Conservation (phyloP, 2,888 invertebrate genomes). For the Sminthurinus aureus region DNA sequence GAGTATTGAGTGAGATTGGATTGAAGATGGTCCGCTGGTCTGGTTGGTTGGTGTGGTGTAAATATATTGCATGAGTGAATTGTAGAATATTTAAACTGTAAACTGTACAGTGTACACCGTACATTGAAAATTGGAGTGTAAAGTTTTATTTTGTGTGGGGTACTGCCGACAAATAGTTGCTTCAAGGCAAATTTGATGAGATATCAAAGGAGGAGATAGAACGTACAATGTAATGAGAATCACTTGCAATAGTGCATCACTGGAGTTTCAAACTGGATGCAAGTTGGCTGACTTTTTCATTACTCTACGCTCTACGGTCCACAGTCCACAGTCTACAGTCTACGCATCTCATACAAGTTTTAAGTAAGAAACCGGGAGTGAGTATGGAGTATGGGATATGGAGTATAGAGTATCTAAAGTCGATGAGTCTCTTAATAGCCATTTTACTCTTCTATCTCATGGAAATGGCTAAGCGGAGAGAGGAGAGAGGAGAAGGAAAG, state of each 20-base stretch:
- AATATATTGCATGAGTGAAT: too few relatives aligned
- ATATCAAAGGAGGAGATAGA: neutral
- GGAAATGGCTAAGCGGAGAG: neutral
- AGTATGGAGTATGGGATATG: neutral
- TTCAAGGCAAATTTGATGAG: constrained; percentile 5
- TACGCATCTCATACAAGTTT: too few relatives aligned
- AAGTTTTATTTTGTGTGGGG: neutral
- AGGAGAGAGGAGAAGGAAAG: too few relatives aligned
- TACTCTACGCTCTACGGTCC: too few relatives aligned
- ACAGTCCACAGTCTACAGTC: too few relatives aligned
- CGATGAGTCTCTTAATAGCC: constrained; percentile 25
- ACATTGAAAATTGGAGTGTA: neutral
- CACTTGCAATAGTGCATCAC: neutral
- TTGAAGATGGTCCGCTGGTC: too few relatives aligned
- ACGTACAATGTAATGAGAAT: neutral
- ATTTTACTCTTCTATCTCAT: neutral
- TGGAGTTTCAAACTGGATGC: too few relatives aligned
- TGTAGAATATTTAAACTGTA: too few relatives aligned
- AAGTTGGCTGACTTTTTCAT: too few relatives aligned
- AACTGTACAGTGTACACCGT: too few relatives aligned
- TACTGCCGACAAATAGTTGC: neutral
- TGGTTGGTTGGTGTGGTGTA: too few relatives aligned
- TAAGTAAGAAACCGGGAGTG: neutral
- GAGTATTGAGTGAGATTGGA: too few relatives aligned
- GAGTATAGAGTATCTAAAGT: neutral